These are phyloP conservation scores for Cosmopolites sordidus DNA, from an alignment of 2,888 invertebrate genomes.

Conservation along the genomic window DNA sequence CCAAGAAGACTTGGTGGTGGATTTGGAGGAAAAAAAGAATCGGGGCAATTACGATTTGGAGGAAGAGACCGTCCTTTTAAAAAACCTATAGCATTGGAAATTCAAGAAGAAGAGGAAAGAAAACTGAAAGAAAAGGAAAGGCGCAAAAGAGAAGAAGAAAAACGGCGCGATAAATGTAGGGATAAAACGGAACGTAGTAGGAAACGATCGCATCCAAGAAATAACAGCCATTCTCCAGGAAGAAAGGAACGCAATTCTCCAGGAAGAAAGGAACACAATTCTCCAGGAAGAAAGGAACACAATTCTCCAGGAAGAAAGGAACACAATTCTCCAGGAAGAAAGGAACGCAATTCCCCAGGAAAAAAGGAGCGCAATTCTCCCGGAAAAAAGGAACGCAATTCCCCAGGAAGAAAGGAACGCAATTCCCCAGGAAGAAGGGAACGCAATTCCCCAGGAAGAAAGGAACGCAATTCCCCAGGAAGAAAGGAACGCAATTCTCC, in stretches of 20 bases:
- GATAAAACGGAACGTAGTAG: slow-evolving; percentile 4
- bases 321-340: too few species aligned
- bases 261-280: background rate
- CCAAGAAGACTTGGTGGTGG: slow-evolving; percentile 84
- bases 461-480: too few species aligned
- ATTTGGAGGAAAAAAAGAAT: slow-evolving; percentile 79
- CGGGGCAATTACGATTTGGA: slow-evolving; percentile 85
- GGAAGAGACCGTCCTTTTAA: slow-evolving; percentile 74
- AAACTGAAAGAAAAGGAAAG: slow-evolving; percentile 19
- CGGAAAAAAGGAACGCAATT: too few species aligned
- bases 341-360: too few species aligned
- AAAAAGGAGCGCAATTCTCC: too few species aligned
- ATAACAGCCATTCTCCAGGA: background rate
- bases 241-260: slow-evolving; percentile 2
- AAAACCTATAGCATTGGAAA: slow-evolving; percentile 54
- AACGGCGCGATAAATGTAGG: slow-evolving; percentile 5
- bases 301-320: too few species aligned
- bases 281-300: too few species aligned
- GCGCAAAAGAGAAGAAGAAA: slow-evolving; percentile 13
- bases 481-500: too few species aligned
- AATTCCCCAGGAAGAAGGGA: too few species aligned
- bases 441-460: too few species aligned
- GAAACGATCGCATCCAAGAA: background rate
- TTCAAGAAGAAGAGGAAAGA: slow-evolving; percentile 36
- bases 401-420: too few species aligned